Conservation (phyloP, 1,140 invertebrate genomes). For the Medauroidea extradentata region DNA sequence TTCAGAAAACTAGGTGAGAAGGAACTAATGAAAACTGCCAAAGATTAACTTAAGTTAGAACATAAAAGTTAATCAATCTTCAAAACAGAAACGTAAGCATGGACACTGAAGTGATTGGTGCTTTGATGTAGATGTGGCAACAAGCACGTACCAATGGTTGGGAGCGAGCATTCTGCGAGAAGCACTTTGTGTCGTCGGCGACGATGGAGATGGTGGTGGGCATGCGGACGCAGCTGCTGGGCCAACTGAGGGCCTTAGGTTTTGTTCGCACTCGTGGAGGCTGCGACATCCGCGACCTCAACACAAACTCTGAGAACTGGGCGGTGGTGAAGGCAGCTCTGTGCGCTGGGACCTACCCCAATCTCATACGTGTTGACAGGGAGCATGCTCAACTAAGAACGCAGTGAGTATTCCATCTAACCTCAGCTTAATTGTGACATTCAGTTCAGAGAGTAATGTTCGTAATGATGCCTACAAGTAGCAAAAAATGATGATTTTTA, state of each 20-base stretch:
- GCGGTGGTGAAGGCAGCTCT: slow-evolving; percentile 87
- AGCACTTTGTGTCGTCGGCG: slow-evolving; percentile 73
- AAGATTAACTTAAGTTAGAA: no score
- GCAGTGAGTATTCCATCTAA: slow-evolving; percentile 54
- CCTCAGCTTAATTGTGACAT: no score
- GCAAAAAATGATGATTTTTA: no score
- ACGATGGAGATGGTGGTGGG: slow-evolving; percentile 84
- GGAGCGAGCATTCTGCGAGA: slow-evolving; percentile 70
- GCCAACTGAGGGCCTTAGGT: slow-evolving; percentile 77
- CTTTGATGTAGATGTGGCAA: slow-evolving; percentile 51
- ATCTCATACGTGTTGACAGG: slow-evolving; percentile 67
- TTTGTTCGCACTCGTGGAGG: slow-evolving; percentile 73
- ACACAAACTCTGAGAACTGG: slow-evolving; percentile 87
- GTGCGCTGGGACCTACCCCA: slow-evolving; percentile 82
- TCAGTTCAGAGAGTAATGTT: no score
- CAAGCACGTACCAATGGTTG: slow-evolving; percentile 61
- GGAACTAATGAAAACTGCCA: no score
- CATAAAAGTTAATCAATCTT: no score
- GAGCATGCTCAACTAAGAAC: slow-evolving; percentile 53
- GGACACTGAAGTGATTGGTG: no score
- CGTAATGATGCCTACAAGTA: no score
- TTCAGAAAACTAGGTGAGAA: no score
- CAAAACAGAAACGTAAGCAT: no score
- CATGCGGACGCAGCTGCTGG: slow-evolving; percentile 72
- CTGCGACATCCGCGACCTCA: slow-evolving; percentile 71